phyloP scores from a whole-genome alignment of 2,888 invertebrate genomes.

The Aporophyla nigra region DNA sequence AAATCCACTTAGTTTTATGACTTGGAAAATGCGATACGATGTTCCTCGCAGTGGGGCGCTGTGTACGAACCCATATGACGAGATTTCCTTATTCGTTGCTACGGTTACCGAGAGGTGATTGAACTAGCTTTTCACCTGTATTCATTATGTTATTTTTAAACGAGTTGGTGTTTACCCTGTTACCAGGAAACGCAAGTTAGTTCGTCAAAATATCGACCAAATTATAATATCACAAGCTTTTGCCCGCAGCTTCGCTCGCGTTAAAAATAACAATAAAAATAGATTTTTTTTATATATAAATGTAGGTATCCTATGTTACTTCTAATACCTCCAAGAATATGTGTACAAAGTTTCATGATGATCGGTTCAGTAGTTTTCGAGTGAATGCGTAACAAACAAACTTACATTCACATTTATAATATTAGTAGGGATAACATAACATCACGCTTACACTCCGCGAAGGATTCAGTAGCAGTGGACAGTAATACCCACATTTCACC shows the following conservation, averaged over 20 bases:
- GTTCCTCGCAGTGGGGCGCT: slow-evolving; percentile 64
- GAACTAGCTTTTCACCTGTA: slow-evolving; percentile 51
- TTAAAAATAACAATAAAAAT: no score
- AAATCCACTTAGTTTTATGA: slow-evolving; percentile 89
- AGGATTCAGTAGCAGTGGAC: no score
- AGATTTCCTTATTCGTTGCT: slow-evolving; percentile 69
- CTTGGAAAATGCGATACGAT: slow-evolving; percentile 85
- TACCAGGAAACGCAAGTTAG: background rate
- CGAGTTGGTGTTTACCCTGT: background rate
- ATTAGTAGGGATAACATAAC: background rate
- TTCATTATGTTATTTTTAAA: slow-evolving; percentile 16
- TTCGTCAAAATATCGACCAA: background rate
- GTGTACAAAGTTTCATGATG: no score
- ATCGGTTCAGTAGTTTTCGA: no score
- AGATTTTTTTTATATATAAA: no score
- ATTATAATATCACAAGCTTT: background rate
- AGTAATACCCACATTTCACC: background rate
- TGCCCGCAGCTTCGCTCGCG: no score
- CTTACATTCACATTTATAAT: no score
- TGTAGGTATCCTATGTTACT: no score
- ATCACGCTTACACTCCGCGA: background rate
- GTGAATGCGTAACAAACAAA: no score
- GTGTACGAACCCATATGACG: slow-evolving; percentile 56
- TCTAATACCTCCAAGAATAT: no score
- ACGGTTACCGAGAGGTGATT: slow-evolving; percentile 60